Base-by-base conservation (phyloP, 2,888 invertebrate genomes). In the Hirtodrosophila cameraria region DNA sequence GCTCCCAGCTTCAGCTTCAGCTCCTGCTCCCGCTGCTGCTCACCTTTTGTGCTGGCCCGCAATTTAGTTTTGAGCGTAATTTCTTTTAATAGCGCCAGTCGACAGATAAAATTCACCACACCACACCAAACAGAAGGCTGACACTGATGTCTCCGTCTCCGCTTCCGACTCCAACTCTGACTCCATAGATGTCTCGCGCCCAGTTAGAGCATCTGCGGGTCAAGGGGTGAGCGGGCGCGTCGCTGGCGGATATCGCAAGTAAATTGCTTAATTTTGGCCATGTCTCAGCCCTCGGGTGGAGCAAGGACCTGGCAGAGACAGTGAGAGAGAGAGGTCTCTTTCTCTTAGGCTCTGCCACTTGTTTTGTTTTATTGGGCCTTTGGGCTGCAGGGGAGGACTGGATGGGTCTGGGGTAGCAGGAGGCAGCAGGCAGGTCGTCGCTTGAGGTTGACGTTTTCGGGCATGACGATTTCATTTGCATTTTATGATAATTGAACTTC, bases 31-130 rank as follows among this genome's bases (percentile, higher is more conserved):
- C 12, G 13, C 42, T 27, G 27, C 58, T 33, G 38, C 63, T 80
- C 74, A 79, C 78, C 67, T 77, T 84, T 81, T 66, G 72, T 67
- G 64, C 74, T 76, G 75, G 61, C 74, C 84, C 87, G 83, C 87
- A 88, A 88, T 89, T 89, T 88, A 88, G 88, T 89, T 89, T 88
- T 88, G 83, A 89, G 84, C 83, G 89, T 87, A 88, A 89, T 89
- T 89, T 88, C 89, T 88, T 89, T 89, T 89, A 89, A 89, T 89
- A 85, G 90, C 84, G 67, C 62, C 81, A 81, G 83, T 82, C 82
- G 86, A 80, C 82, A 88, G 87, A 88, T 89, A 88, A 86, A 78
- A 83, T 81, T 73, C 74, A 75, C 76, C 75, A 74, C 57, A 58
- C 68, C 39, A 50, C 43, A 27, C 36, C 9, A 53, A 64, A 68